Evolutionary conservation across 2,888 invertebrate genomes (phyloP), one percentile per base, ranked within the genome.

Genomic region (Rhogogaster chlorosoma): DNA sequence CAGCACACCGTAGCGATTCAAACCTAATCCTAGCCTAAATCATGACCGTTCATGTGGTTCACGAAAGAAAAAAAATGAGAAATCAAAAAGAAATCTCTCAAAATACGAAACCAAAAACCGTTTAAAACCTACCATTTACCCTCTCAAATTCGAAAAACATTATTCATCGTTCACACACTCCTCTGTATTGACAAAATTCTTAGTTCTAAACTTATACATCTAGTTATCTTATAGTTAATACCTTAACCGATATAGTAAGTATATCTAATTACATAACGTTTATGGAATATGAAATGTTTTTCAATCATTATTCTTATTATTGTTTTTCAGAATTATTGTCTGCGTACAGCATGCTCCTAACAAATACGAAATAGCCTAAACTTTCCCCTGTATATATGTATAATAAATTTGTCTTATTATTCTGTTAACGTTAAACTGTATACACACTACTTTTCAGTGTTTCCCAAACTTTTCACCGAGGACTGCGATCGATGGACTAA

Each of bases 251-350:
- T 53, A 0, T 53, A 49, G n/a, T 49, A 32, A 49, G 49, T 77
- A 77, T 49, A 77, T 49, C 32, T 49, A 53, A 32, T 53, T 73
- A 70, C 22, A n/a, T 73, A 42, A 22, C 42, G n/a, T 73, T 36
- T 49, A 53, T 77, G 29, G 38, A 49, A 49, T 77, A 77, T 53
- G 77, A 53, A 77, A 77, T 77, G 12, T 53, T 73, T 49, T 77
- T 53, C 42, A 75, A 85, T 49, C 67, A 36, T 49, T 86, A 83
- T 85, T 82, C 75, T 87, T 32, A 77, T 84, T 83, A 42, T 75
- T 75, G 38, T 77, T 83, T 36, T 61, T 67, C 49, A 77, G 32
- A 53, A 49, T 73, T 83, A 80, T 80, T 80, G 61, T 80, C 80
- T 61, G 64, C 80, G 42, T 80, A 80, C 80, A 80, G 80, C 80